Percentiles rank a stretch among this genome's conserved stretches.
These are phyloP conservation scores for Elaphurus davidianus DNA, from an alignment of 2,113 vertebrate species.

Conservation along the genomic window DNA sequence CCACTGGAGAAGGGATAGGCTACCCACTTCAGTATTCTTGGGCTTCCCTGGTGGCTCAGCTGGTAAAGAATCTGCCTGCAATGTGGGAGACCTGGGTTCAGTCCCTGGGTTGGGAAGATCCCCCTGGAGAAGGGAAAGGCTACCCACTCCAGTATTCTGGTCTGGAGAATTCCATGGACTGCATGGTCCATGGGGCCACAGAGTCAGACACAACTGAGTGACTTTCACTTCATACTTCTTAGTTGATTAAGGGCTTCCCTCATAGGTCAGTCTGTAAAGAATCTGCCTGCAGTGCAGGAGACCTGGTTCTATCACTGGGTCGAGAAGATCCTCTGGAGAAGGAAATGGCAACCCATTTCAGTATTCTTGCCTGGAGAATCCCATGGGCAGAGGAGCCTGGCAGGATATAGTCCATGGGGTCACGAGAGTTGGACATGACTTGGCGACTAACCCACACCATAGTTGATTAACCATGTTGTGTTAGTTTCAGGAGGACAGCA, in stretches of 20 bases:
- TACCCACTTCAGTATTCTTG: neutral
- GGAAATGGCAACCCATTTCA: neutral
- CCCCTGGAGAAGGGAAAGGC: neutral
- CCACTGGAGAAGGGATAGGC: neutral
- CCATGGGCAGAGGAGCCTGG: neutral
- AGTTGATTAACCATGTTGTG: neutral
- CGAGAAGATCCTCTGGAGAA: neutral
- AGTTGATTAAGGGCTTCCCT: neutral
- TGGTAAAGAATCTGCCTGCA: neutral
- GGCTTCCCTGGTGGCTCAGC: neutral
- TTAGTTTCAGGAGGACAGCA: neutral
- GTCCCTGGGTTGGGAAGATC: neutral
- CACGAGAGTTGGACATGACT: fast-evolving
- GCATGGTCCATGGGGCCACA: neutral
- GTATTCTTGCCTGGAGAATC: neutral
- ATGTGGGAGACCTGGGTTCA: too few relatives aligned
- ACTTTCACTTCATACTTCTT: neutral
- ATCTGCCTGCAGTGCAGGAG: neutral
- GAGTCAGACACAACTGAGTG: fast-evolving
- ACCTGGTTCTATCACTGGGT: neutral
- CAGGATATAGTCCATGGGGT: neutral
- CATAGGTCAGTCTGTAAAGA: neutral
- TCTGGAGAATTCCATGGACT: neutral
- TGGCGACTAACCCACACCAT: neutral
- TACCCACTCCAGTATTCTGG: neutral